Evolutionary conservation across 2,113 vertebrate genomes (phyloP), one percentile per base, ranked within the genome.

Genomic region (Chaenocephalus aceratus): DNA sequence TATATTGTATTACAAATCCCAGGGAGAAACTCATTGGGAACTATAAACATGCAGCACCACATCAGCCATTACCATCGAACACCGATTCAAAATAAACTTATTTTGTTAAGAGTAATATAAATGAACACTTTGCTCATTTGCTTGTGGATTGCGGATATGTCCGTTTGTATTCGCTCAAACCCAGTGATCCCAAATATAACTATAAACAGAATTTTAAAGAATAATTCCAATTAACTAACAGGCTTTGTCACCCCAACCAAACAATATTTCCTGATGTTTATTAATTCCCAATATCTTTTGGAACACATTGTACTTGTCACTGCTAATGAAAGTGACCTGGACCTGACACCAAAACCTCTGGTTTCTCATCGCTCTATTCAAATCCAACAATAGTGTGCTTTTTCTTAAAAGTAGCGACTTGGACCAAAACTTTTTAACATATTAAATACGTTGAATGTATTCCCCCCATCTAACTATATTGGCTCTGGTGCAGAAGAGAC

Each of bases 321-420:
- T 72, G 71, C 46, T 82, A 82, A 82, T 84, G 59, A 88, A 54
- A 56, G 52, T 64, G 58, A 82, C 74, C 64, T 48, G 49, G 54
- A 71, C 71, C 34, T 21, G 48, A 71, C 70, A 45, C 61, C 23
- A 72, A 66, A 67, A 52, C 75, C 46, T 23, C 49, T 13, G 51
- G 41, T 59, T 81, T 67, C 49, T 68, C 34, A 26, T 10, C 0
- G 14, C 49, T 58, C 30, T 51, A 16, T 59, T 16, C 16, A 5
- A 49, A 49, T 23, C 18, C 15, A 30, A 54, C 34, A 56, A 48
- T 14, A 14, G 12, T 51, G 21, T 23, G 34, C n/a, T 58, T 30
- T 7, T 63, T 3, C 5, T 45, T 52, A 51, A 44, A 79, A 51
- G 13, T 59, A 72, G 26, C 4, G 16, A 13, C 11, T 70, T 53